A percentile compares a stretch with the other conserved stretches of the same genome.
Conservation (phyloP, 2,113 vertebrate genomes). For the Phoxinus phoxinus region DNA sequence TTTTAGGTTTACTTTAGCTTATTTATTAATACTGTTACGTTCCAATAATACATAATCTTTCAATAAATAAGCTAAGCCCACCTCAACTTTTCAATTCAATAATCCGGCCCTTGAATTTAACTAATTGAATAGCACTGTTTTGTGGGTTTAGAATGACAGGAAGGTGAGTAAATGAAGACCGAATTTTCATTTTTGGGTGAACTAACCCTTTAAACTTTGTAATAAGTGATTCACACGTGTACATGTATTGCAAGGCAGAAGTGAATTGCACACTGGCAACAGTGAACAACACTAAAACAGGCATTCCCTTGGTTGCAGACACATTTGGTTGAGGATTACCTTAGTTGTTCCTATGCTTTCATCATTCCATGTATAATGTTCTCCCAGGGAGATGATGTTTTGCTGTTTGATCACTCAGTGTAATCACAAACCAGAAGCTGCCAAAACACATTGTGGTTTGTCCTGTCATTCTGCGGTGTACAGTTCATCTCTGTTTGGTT, state of each 20-base stretch:
- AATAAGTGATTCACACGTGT: not conserved
- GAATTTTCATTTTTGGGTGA: not conserved
- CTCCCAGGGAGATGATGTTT: conserved; percentile 11
- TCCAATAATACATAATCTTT: no score
- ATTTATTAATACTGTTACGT: no score
- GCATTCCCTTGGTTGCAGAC: not conserved
- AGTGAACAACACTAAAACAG: not conserved
- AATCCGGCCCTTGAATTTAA: no score
- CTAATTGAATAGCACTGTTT: no score
- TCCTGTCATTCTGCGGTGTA: conserved; percentile 71
- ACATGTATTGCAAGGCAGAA: not conserved
- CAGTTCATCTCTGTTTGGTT: conserved; percentile 66
- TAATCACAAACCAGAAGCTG: conserved; percentile 64
- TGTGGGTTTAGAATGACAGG: no score
- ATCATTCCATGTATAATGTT: conserved; percentile 46
- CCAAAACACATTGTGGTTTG: conserved; percentile 59
- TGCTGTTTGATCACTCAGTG: conserved; percentile 56
- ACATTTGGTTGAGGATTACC: not conserved
- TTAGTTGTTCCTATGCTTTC: conserved; percentile 49
- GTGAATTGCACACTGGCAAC: not conserved
- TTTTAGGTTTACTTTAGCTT: no score
- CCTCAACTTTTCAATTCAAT: no score
- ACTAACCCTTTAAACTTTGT: not conserved
- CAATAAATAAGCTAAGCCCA: no score
- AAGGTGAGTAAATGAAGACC: not conserved